Percentiles rank a stretch among this genome's conserved stretches.
These are phyloP conservation scores for Rhingia rostrata DNA, from an alignment of 2,888 invertebrate species.

Conservation along the genomic window DNA sequence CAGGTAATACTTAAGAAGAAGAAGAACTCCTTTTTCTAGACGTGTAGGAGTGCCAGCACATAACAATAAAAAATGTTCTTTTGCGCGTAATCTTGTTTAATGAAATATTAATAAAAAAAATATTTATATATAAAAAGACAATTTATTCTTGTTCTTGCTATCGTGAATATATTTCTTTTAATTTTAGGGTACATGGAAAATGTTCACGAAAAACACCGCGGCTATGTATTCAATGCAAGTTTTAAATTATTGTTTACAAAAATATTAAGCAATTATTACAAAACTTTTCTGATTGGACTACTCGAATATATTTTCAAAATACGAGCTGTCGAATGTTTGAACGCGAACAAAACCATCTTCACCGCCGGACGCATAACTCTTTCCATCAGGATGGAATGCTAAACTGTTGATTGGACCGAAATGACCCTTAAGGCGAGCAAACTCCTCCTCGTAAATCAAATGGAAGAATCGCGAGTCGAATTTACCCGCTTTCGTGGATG, in stretches of 20 bases:
- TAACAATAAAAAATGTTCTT: constrained; percentile 35
- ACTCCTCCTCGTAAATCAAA: constrained; percentile 97
- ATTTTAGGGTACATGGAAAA: constrained; percentile 40
- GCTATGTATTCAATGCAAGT: constrained; percentile 20
- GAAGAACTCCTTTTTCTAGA: constrained; percentile 68
- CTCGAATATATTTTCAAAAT: constrained; percentile 98
- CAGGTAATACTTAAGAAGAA: constrained; percentile 69
- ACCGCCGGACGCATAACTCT: constrained; percentile 97
- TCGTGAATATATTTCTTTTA: constrained; percentile 52
- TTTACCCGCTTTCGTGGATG: constrained; percentile 96
- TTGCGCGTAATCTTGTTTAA: constrained; percentile 52
- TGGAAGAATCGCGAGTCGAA: constrained; percentile 98
- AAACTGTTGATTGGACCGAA: constrained; percentile 99
- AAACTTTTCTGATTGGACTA: constrained; percentile 82
- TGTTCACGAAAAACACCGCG: constrained; percentile 42
- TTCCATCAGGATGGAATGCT: constrained; percentile 98
- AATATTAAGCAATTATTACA: constrained; percentile 1
- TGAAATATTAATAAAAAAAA: constrained; percentile 29
- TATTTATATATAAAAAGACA: background rate
- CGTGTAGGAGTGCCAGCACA: constrained; percentile 19
- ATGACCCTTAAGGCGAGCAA: constrained; percentile 98
- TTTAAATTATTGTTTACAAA: constrained; percentile 22
- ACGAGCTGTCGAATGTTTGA: constrained; percentile 97
- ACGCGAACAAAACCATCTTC: constrained; percentile 99
- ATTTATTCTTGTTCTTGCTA: constrained; percentile 28